phyloP scores from a whole-genome alignment of 2,888 invertebrate species.

The Sturmia bella region DNA sequence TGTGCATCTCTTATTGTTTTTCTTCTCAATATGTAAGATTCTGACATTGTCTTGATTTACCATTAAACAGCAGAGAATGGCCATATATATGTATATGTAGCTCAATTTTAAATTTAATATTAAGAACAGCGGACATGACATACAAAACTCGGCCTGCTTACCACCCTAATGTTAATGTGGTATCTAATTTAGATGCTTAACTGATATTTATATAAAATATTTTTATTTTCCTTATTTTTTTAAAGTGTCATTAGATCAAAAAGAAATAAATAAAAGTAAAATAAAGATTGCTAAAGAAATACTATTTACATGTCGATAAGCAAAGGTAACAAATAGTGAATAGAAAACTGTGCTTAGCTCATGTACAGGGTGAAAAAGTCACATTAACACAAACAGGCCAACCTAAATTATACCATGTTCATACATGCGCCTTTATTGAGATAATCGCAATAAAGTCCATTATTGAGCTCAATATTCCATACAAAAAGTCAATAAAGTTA shows the following conservation, averaged over 20 bases:
- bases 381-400: not conserved
- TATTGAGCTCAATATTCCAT: too few relatives aligned
- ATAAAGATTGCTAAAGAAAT: conserved; percentile 71
- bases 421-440: too few relatives aligned
- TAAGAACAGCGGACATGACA: too few relatives aligned
- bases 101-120: too few relatives aligned
- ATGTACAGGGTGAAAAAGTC: conserved; percentile 15
- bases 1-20: too few relatives aligned
- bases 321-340: conserved; percentile 74
- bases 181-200: conserved; percentile 14
- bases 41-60: too few relatives aligned
- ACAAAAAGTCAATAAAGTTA: too few relatives aligned
- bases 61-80: too few relatives aligned
- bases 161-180: not conserved
- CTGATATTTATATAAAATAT: conserved; percentile 32
- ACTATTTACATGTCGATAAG: conserved; percentile 73
- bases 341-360: conserved; percentile 63
- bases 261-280: not conserved
- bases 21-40: too few relatives aligned
- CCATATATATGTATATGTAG: too few relatives aligned
- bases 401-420: too few relatives aligned
- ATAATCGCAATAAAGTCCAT: too few relatives aligned
- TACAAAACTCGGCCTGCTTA: not conserved
- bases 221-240: conserved; percentile 4
- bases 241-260: conserved; percentile 55